Evolutionary conservation across 2,113 vertebrate species (phyloP).

Genomic region (Leptosomus discolor): DNA sequence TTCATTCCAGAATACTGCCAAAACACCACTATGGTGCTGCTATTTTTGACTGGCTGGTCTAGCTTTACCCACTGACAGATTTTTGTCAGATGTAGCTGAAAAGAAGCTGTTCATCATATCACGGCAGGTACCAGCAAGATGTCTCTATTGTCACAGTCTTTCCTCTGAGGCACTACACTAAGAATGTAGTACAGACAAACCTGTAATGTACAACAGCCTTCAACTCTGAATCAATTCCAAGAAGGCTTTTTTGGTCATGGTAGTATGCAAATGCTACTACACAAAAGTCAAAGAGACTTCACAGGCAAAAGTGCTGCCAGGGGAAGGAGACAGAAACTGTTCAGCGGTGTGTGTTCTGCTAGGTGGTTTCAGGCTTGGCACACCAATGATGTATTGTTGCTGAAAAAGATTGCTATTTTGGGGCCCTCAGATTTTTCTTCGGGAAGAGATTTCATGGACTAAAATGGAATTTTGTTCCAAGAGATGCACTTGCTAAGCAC

Average conservation of each 20-base stretch:
- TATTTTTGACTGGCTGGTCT: not conserved
- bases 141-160: not conserved
- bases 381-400: not conserved
- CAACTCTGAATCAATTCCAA: not conserved
- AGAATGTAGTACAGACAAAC: not conserved
- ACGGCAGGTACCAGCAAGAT: not conserved
- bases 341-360: accelerated
- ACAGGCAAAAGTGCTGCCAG: not conserved
- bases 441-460: not conserved
- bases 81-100: not conserved
- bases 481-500: not conserved
- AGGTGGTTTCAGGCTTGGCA: not conserved
- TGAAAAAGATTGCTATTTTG: not conserved
- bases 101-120: not conserved
- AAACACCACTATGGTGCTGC: not conserved
- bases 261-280: not conserved
- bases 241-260: not conserved
- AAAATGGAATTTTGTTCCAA: not conserved
- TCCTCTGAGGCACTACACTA: not conserved
- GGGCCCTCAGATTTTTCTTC: not conserved
- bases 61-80: not conserved
- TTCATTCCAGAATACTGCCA: not conserved
- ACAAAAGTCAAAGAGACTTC: not conserved
- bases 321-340: not conserved
- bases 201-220: not conserved